Conservation (phyloP, 2,797 vertebrate species). For the Hozukius guyotensis region DNA sequence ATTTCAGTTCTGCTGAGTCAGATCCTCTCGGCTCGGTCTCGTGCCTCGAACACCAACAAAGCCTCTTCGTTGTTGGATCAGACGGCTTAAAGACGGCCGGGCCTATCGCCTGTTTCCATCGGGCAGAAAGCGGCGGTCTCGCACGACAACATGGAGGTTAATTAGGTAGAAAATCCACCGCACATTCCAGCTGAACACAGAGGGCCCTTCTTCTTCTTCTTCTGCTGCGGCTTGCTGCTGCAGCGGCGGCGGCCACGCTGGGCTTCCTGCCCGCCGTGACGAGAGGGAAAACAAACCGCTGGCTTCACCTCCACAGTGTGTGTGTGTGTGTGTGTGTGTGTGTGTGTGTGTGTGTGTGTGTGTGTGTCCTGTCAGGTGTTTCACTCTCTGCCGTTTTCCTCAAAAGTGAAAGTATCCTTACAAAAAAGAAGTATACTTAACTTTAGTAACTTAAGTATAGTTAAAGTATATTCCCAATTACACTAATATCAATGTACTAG, state of each 20-base stretch:
- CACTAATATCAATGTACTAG: too few species aligned
- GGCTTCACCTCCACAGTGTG: not conserved
- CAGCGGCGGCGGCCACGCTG: not conserved
- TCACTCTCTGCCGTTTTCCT: not conserved
- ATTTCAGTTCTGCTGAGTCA: conserved; percentile 18
- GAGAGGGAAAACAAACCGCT: not conserved
- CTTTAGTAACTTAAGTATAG: too few species aligned
- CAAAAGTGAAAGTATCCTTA: not conserved
- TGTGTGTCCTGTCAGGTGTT: not conserved
- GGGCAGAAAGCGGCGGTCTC: not conserved
- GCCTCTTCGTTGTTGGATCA: conserved; percentile 36
- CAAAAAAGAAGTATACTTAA: too few species aligned
- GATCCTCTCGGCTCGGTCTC: conserved; percentile 27
- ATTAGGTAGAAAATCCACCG: conserved; percentile 75
- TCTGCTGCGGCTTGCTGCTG: not conserved
- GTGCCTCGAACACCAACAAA: conserved; percentile 23
- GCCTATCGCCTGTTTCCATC: conserved; percentile 52
- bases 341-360: not conserved
- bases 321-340: not conserved
- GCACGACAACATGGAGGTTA: conserved; percentile 51
- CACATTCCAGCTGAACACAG: conserved; percentile 69
- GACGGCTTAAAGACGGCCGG: conserved; percentile 44
- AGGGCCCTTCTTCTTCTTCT: conserved; percentile 6
- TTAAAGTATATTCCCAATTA: too few species aligned
- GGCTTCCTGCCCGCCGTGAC: not conserved